phyloP scores from a whole-genome alignment of 2,113 vertebrate species.

The Enhydra lutris region DNA sequence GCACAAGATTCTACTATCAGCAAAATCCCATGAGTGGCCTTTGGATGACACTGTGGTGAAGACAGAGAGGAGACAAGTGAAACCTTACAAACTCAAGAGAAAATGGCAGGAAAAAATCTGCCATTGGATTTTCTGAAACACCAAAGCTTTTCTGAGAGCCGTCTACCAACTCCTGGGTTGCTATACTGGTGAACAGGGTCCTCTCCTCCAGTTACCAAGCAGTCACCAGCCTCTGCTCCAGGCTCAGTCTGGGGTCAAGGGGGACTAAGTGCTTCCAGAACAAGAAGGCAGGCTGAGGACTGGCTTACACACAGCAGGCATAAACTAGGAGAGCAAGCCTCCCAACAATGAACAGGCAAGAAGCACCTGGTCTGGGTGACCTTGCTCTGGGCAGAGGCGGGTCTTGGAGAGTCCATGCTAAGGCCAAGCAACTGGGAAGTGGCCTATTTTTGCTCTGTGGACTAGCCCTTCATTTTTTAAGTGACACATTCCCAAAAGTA shows the following conservation, averaged over 20 bases:
- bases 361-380: rapidly evolving
- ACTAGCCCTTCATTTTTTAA: background rate
- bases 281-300: background rate
- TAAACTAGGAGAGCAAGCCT: background rate
- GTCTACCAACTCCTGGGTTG: rapidly evolving
- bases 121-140: background rate
- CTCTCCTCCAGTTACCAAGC: background rate
- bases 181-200: background rate
- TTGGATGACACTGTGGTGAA: rapidly evolving
- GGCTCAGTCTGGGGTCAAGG: background rate
- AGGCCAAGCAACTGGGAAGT: background rate
- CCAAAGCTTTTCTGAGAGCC: background rate
- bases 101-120: background rate
- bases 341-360: background rate
- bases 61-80: background rate
- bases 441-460: background rate
- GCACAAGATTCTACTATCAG: background rate
- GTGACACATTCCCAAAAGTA: background rate
- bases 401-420: rapidly evolving
- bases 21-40: background rate
- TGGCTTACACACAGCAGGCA: rapidly evolving
- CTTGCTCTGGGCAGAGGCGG: background rate
- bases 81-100: background rate
- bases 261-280: background rate
- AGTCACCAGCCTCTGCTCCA: background rate